Base-by-base conservation (phyloP, 1,140 invertebrate genomes). In the Campodea augens region DNA sequence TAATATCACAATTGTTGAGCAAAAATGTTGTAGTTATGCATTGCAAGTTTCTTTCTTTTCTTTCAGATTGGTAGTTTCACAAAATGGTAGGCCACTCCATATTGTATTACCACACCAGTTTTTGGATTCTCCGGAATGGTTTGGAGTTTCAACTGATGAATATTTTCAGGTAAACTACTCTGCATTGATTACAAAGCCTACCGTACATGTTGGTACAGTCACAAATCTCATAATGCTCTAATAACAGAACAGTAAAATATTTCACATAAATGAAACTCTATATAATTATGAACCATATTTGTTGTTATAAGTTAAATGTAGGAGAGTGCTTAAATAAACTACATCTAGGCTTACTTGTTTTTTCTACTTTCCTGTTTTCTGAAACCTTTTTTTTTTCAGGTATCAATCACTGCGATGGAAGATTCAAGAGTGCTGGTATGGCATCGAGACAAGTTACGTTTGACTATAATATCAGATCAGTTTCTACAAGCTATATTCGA, bases 81-180 rank as follows among this genome's bases (percentile, higher is more conserved):
- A 87, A 64, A 78, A 82, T 60, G 79, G 83, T 51, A 68, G 79
- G 54, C 81, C 83, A 45, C 67, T 90, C 25, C 86, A 91, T 64
- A 80, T 86, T 58, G 81, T 92, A 50, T 80, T 84, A 59, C 75
- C 75, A 37, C 81, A 87, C 67, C 85, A 92, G 65, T 90, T 91
- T 66, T 73, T 91, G 50, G 86, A 92, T 67, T 88, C 84, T 38
- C 84, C 86, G 5, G 86, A 92, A 69, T 92, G 82, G 81, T 88
- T 88, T 65, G 82, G 82, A 48, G 82, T 87, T 20, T 82, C 81
- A 18, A 84, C 81, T 36, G 81, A 86, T 60, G 84, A 89, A 58
- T 83, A 72, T 59, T 89, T 85, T 61, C 83, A 90, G 71, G 84
- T 87, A 64, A 61, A 50, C 48, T 32, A 20, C 10, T 27, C 15